Base-by-base conservation (phyloP, 2,888 invertebrate genomes). In the Lepidochrysops patricia region DNA sequence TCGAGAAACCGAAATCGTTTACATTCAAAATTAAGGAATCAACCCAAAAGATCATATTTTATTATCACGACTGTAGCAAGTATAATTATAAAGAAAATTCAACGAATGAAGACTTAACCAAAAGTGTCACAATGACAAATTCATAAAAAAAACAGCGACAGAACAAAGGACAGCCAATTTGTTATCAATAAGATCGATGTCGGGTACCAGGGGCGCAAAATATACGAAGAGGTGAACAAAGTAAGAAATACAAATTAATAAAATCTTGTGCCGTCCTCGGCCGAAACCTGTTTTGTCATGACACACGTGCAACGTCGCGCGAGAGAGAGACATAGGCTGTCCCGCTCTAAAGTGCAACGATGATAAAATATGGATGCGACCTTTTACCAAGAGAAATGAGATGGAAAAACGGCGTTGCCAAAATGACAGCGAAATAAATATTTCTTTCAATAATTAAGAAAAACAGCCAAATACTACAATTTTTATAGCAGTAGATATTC, bases 221-320 rank as follows among this genome's bases (percentile, higher is more conserved):
- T 74, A 72, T 70, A 68, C 67, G 70, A 73, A 70, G 73, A 78
- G 72, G 72, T 76, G 57, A 66, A 72, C 70, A 72, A 69, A 72
- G 52, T 70, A 77, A 79, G 80, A 80, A 84, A 83, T 76, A 85
- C 83, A 86, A 87, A 87, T 87, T 88, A 88, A 87, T 88, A 85
- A 84, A 87, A 86, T 84, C 81, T 83, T 81, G 80, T 75, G 77
- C 79, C 70, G 74, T 73, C 74, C 75, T 75, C 75, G 69, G 75
- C 78, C 81, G 74, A 80, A 88, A 88, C 88, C 82, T 76, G 88
- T 88, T 85, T 80, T 76, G 72, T 70, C 72, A 67, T 65, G 79
- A 80, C 82, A 85, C 88, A 88, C 88, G 88, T 88, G 88, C 88
- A 85, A 75, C 73, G 74, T 70, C 67, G 74, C 57, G 67, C 37